phyloP scores from a whole-genome alignment of 2,113 vertebrate genomes.

The Cinclus cinclus region DNA sequence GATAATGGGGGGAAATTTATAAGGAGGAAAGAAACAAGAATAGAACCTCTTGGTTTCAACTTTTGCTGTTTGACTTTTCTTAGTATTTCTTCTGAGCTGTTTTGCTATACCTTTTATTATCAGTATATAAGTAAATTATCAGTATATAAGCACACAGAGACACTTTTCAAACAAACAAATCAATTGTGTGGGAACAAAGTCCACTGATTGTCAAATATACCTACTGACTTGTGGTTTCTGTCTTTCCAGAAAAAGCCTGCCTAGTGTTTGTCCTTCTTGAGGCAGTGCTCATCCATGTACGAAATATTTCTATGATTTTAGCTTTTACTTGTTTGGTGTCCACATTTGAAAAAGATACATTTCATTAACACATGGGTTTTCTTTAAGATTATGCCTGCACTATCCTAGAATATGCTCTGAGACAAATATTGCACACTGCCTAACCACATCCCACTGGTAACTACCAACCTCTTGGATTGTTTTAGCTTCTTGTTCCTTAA shows the following conservation, averaged over 20 bases:
- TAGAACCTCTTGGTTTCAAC: not conserved
- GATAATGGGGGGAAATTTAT: not conserved
- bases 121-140: not conserved
- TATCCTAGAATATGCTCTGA: not conserved
- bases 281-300: not conserved
- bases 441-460: not conserved
- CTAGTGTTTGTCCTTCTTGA: not conserved
- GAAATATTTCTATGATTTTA: not conserved
- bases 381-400: not conserved
- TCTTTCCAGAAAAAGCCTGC: not conserved
- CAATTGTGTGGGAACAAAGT: slow-evolving; percentile 41
- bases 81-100: not conserved
- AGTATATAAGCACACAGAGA: not conserved
- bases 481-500: not conserved
- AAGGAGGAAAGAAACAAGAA: not conserved
- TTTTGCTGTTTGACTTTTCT: not conserved
- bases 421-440: not conserved
- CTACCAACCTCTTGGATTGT: not conserved
- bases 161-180: slow-evolving; percentile 22
- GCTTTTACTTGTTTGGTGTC: not conserved
- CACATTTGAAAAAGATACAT: not conserved
- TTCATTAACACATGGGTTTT: not conserved
- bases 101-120: not conserved
- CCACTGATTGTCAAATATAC: not conserved
- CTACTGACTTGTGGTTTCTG: not conserved